Evolutionary conservation across 2,888 invertebrate genomes (phyloP).

Genomic region (Baccha elongata): DNA sequence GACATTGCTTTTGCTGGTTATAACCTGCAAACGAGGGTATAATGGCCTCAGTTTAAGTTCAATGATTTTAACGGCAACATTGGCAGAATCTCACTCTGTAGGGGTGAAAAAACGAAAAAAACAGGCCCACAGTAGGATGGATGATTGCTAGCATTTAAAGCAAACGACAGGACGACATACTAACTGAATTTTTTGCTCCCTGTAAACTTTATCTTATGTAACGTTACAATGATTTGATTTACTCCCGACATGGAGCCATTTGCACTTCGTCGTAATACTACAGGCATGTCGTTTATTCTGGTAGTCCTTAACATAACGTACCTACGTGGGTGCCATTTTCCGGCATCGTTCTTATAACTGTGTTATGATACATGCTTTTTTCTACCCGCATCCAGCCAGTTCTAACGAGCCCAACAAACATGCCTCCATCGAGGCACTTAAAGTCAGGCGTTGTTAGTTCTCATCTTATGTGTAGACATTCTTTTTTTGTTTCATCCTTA

Average conservation of each 20-base stretch:
- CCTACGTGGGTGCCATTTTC: slow-evolving; percentile 15
- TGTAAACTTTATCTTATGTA: not conserved
- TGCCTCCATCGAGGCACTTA: slow-evolving; percentile 44
- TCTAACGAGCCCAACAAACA: slow-evolving; percentile 15
- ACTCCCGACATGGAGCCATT: slow-evolving; percentile 39
- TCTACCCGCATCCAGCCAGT: not conserved
- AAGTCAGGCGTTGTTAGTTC: slow-evolving; percentile 3
- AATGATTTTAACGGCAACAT: slow-evolving; percentile 29
- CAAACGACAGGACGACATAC: slow-evolving; percentile 24
- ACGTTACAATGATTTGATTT: slow-evolving; percentile 54
- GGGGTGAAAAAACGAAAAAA: not conserved
- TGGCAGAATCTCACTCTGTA: not conserved
- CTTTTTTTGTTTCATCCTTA: not conserved
- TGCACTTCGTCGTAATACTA: slow-evolving; percentile 18
- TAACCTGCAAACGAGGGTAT: slow-evolving; percentile 48
- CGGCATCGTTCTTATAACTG: slow-evolving; percentile 34
- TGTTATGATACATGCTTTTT: slow-evolving; percentile 50
- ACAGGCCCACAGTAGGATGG: not conserved
- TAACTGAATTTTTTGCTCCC: not conserved
- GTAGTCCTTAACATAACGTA: slow-evolving; percentile 28
- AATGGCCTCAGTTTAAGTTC: slow-evolving; percentile 56
- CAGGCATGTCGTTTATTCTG: slow-evolving; percentile 23
- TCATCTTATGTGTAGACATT: not conserved
- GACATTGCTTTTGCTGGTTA: slow-evolving; percentile 10
- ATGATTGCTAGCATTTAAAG: slow-evolving; percentile 17